phyloP scores from a whole-genome alignment of 1,140 invertebrate genomes.

The Bombus soroeensis region DNA sequence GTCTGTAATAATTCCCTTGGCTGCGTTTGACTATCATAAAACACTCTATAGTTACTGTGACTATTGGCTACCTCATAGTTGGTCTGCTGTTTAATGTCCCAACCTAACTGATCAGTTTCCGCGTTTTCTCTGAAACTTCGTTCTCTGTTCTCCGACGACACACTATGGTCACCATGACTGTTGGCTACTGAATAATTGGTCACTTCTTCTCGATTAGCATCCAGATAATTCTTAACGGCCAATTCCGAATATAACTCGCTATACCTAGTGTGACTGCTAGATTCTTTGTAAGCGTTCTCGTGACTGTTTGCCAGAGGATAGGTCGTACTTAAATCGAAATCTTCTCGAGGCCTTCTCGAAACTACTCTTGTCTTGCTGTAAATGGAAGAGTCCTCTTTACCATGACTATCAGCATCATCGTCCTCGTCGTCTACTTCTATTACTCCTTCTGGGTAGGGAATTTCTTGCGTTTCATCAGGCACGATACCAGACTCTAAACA shows the following conservation, averaged over 20 bases:
- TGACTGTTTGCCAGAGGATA: slow-evolving; percentile 72
- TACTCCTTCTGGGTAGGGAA: slow-evolving; percentile 41
- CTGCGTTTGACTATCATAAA: slow-evolving; percentile 68
- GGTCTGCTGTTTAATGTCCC: slow-evolving; percentile 26
- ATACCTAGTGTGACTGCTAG: slow-evolving; percentile 67
- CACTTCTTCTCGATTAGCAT: slow-evolving; percentile 1
- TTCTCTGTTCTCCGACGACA: slow-evolving; percentile 50
- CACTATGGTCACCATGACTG: slow-evolving; percentile 67
- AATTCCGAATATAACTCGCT: slow-evolving; percentile 44
- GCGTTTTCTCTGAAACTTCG: slow-evolving; percentile 34
- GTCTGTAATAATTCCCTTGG: slow-evolving; percentile 26
- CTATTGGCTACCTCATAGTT: slow-evolving; percentile 74
- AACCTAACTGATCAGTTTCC: slow-evolving; percentile 43
- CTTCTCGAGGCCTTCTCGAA: neutral
- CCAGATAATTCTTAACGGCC: slow-evolving; percentile 19
- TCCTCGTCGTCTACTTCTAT: slow-evolving; percentile 45
- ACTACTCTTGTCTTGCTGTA: neutral
- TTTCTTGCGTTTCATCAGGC: slow-evolving; percentile 57
- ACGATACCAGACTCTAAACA: slow-evolving; percentile 51
- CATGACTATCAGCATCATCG: slow-evolving; percentile 46
- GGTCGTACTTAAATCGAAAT: slow-evolving; percentile 46
- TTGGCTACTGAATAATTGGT: slow-evolving; percentile 61
- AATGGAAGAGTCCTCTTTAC: slow-evolving; percentile 20
- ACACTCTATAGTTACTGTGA: slow-evolving; percentile 71
- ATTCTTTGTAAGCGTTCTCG: slow-evolving; percentile 61